Evolutionary conservation across 1,140 invertebrate species (phyloP), one percentile per base, ranked within the genome.

Genomic region (Scaptomyza montana): DNA sequence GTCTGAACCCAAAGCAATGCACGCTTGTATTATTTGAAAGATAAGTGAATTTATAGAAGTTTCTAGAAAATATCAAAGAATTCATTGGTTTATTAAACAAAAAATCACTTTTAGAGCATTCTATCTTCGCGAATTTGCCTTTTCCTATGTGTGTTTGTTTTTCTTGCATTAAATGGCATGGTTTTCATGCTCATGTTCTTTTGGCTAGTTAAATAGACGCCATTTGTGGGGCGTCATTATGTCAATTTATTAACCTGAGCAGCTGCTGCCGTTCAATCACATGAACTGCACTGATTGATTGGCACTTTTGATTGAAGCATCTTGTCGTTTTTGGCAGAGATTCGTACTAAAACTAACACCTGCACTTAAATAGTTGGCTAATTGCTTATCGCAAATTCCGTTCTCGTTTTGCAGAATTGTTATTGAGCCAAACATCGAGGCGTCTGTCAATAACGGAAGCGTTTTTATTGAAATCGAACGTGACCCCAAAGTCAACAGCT

Each of bases 391-490:
- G 70, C 54, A 53, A 70, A 73, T 39, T 57, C 63, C 43, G 43
- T 46, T 49, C 50, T 43, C 19, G 9, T 13, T 41, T 75, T 76
- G 21, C 78, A 92, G 91, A 43, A 76, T 92, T 60, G 56, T 82
- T 10, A 90, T 92, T 57, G 90, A 92, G 56, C 91, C 91, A 50
- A 90, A 85, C 54, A 61, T 81, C 19, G 74, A 54, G n/a, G 62
- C 68, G 7, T 91, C 87, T 3, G 49, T 45, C 25, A 92, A 54
- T 63, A 92, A 91, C 46, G 91, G 91, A 62, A 91, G 77, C 51
- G 54, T 92, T 50, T 41, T 57, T 49, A 92, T 92, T 41, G 75
- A 81, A 16, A 87, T 92, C 30, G 74, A 80, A 41, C 77, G 90
- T 55, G 91, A 92, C 61, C 25, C 54, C 50, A 86, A 86, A 41